These are phyloP conservation scores for Smittia aterrima DNA, from an alignment of 2,888 invertebrate species.

Conservation along the genomic window DNA sequence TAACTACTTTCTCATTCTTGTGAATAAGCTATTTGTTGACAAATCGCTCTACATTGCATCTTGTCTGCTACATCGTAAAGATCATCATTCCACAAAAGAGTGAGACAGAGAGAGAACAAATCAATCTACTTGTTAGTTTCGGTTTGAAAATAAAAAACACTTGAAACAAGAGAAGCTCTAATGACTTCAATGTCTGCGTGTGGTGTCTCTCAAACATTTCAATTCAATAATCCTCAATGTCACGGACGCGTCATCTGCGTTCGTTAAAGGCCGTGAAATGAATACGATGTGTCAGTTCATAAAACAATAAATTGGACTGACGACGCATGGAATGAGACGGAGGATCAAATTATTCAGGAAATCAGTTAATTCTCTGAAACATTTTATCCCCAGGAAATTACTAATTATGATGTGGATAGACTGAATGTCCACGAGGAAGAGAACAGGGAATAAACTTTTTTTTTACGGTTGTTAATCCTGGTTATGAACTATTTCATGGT, in stretches of 20 bases:
- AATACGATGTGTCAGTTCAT: slow-evolving; percentile 9
- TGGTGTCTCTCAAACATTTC: no score
- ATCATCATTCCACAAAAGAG: no score
- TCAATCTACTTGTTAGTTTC: no score
- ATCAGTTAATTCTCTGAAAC: background rate
- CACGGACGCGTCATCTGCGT: slow-evolving; percentile 20
- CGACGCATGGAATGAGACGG: background rate
- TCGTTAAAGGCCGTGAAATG: no score
- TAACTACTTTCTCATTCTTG: background rate
- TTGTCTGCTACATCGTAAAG: background rate
- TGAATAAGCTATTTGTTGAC: background rate
- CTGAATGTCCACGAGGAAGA: no score
- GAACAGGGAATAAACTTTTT: no score
- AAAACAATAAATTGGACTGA: background rate
- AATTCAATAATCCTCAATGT: slow-evolving; percentile 10
- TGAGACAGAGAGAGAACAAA: no score
- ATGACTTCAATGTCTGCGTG: background rate
- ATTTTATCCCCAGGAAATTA: slow-evolving; percentile 20
- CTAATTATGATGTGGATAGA: background rate
- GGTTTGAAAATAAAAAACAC: no score
- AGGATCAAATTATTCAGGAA: slow-evolving; percentile 5
- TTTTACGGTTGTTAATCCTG: background rate
- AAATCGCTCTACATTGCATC: background rate
- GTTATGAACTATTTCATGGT: slow-evolving; percentile 18
- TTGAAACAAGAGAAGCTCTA: no score